These are phyloP conservation scores for Microcebus lehilahytsara DNA, from an alignment of 2,113 vertebrate genomes.

Conservation along the genomic window DNA sequence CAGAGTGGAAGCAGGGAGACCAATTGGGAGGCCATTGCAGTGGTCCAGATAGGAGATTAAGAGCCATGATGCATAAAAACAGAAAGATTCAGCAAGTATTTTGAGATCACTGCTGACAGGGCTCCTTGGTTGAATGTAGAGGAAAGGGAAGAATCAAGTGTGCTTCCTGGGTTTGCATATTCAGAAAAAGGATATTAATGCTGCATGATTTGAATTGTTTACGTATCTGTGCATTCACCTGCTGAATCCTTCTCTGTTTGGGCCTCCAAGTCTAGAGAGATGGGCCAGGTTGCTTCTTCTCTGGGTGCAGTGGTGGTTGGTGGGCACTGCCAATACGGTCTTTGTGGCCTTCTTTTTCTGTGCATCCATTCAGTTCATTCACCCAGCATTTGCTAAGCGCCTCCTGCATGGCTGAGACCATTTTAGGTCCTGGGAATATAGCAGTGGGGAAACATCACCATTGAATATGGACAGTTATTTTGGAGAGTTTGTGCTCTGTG, in stretches of 20 bases:
- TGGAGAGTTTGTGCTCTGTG: neutral
- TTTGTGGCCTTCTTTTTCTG: neutral
- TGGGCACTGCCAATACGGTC: too few relatives aligned
- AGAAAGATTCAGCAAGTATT: neutral
- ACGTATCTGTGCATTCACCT: neutral
- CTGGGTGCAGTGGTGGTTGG: accelerated
- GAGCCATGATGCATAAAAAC: neutral
- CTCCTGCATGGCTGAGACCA: neutral
- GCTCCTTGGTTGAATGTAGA: neutral
- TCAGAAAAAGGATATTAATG: neutral
- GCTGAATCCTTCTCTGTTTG: neutral
- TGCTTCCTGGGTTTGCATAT: neutral
- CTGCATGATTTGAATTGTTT: neutral
- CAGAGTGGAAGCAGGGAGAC: too few relatives aligned
- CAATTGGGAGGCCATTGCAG: too few relatives aligned
- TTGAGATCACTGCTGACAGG: neutral
- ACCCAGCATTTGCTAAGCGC: neutral
- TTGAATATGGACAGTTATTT: too few relatives aligned
- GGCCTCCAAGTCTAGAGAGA: neutral
- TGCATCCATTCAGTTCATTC: neutral
- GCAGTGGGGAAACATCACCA: neutral
- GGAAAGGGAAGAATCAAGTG: neutral
- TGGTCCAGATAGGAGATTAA: neutral
- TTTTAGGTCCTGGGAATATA: neutral
- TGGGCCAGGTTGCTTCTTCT: neutral